These are phyloP conservation scores for Campaea margaritaria DNA, from an alignment of 2,888 invertebrate species.

Conservation along the genomic window DNA sequence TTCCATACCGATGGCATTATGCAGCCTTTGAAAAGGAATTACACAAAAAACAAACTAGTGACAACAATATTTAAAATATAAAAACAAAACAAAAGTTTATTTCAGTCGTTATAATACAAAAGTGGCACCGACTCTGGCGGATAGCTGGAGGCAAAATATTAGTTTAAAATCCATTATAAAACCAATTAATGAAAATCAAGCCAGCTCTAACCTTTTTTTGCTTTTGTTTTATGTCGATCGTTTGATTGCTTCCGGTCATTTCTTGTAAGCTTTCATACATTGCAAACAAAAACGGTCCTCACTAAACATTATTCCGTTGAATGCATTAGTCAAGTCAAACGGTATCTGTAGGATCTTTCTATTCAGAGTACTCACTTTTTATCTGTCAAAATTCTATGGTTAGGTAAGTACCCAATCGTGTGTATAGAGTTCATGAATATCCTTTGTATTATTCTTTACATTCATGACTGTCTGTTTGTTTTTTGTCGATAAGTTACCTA, in stretches of 20 bases:
- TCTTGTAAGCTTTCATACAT: slow-evolving; percentile 15
- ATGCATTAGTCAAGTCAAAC: slow-evolving; percentile 60
- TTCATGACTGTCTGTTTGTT: no score
- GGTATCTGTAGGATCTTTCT: slow-evolving; percentile 46
- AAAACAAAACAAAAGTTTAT: no score
- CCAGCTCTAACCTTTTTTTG: slow-evolving; percentile 12
- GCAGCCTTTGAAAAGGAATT: no score
- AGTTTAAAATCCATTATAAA: slow-evolving; percentile 8
- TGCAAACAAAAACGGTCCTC: slow-evolving; percentile 35
- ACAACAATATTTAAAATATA: no score
- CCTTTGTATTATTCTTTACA: no score
- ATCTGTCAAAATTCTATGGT: slow-evolving; percentile 54
- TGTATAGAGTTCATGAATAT: neutral
- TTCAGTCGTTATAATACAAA: no score
- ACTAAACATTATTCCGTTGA: slow-evolving; percentile 37
- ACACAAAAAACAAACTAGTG: no score
- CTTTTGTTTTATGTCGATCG: slow-evolving; percentile 14
- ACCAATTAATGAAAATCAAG: slow-evolving; percentile 19
- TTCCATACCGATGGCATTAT: no score
- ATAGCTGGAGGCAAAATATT: no score
- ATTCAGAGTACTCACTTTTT: slow-evolving; percentile 4
- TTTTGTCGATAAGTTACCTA: no score
- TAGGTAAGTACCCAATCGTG: slow-evolving; percentile 19
- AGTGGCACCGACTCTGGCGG: no score
- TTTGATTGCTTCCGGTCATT: slow-evolving; percentile 29